Evolutionary conservation across 2,888 invertebrate genomes (phyloP).

Genomic region (Drosophila picticornis): DNA sequence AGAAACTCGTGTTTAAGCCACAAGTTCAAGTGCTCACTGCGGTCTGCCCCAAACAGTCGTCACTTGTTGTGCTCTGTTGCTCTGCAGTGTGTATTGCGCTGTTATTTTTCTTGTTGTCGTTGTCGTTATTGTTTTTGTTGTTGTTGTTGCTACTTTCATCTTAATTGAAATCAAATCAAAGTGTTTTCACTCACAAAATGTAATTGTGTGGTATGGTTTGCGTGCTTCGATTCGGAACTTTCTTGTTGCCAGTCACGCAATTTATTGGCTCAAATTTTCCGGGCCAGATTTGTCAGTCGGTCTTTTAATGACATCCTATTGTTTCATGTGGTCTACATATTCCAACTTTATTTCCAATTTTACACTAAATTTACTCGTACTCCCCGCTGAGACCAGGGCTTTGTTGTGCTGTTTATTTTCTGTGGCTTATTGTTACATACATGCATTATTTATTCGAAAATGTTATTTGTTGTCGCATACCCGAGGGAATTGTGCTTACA

Average conservation of each 20-base stretch:
- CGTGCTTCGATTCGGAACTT: conserved; percentile 35
- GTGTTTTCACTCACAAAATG: conserved; percentile 72
- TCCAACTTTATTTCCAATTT: conserved; percentile 46
- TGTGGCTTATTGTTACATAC: conserved; percentile 58
- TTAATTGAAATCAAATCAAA: conserved; percentile 81
- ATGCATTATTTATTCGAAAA: conserved; percentile 67
- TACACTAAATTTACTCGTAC: conserved; percentile 66
- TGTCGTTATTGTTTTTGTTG: not conserved
- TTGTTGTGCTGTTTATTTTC: conserved; percentile 20
- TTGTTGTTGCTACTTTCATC: conserved; percentile 64
- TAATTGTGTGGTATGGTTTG: conserved; percentile 67
- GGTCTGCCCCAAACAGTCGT: conserved; percentile 44
- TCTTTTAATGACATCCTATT: conserved; percentile 70
- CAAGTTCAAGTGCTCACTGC: conserved; percentile 51
- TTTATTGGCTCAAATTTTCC: conserved; percentile 39
- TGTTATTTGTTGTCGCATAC: conserved; percentile 45
- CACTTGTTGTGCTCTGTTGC: conserved; percentile 31
- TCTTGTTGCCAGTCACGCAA: conserved; percentile 31
- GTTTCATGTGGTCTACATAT: conserved; percentile 50
- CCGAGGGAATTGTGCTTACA: conserved; percentile 31
- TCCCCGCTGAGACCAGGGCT: conserved; percentile 5
- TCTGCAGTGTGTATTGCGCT: not conserved
- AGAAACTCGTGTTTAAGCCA: conserved; percentile 17
- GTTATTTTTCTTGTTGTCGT: not conserved
- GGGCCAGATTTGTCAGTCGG: conserved; percentile 23